Evolutionary conservation across 37 sponge, comb jelly and placozoan species (phyloP), one percentile per base, ranked within the genome.

Genomic region (Eunapius fragilis): DNA sequence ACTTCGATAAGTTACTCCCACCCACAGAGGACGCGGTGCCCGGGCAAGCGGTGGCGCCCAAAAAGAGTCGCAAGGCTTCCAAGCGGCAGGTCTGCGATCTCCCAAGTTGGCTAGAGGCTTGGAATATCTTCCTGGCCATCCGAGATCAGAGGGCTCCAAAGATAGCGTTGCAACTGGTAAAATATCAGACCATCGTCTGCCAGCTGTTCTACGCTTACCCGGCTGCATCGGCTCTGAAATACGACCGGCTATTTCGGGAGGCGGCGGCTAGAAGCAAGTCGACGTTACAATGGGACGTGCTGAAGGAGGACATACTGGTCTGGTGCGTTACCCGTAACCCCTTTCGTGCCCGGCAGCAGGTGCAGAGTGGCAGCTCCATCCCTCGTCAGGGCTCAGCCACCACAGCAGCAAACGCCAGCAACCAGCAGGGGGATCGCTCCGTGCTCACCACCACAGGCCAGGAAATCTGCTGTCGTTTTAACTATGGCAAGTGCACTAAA

Each of bases 41-140:
- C 72, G 70, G 48, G 28, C 48, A 25, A 32, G 28, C 80, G 58
- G 67, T 76, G 77, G 25, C 67, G 49, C 80, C 26, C 80, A 28
- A 26, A 33, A 49, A 49, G 26, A 23, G 26, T 23, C 58, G 27
- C 41, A 79, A 31, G 49, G 80, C 67, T 50, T 35, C 37, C 23
- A 83, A 83, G 75, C 32, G 78, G 38, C 58, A 58, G 58, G 78
- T 77, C 24, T 31, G n/a, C 25, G 85, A 77, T 80, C 31, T 86
- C 23, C 30, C 79, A 26, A 38, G 74, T 13, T 86, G 87, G 87
- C 50, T 86, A 12, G 80, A 86, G 70, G 87, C 87, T 0, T 86
- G 87, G 87, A 86, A 86, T 72, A 48, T 36, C 72, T 86, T 79
- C 48, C 68, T 76, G 17, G 76, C 69, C 41, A 36, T 49, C 27